Evolutionary conservation across 2,797 vertebrate species (phyloP).

Genomic region (Notamacropus eugenii): DNA sequence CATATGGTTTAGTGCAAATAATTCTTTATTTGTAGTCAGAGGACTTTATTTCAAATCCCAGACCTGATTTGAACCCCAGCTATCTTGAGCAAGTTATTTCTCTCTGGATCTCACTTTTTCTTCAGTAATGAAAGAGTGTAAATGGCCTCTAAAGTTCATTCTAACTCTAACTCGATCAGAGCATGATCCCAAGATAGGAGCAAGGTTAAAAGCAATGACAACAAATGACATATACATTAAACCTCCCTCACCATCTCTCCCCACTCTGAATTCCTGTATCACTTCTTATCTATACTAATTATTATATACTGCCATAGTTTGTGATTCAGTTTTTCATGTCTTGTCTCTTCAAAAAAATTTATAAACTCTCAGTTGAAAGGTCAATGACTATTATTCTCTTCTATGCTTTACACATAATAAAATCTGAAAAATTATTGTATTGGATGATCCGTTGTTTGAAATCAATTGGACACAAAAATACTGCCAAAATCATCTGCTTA

Average conservation of each 20-base stretch:
- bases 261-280: background rate
- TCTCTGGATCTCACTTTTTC: background rate
- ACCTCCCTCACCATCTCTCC: background rate
- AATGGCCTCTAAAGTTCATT: background rate
- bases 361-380: background rate
- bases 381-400: background rate
- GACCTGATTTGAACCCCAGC: background rate
- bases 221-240: background rate
- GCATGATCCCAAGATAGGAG: background rate
- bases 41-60: background rate
- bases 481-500: no score
- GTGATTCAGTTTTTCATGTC: background rate
- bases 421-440: no score
- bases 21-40: background rate
- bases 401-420: background rate
- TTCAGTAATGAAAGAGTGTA: background rate
- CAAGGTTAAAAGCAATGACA: background rate
- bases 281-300: background rate
- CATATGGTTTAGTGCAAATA: background rate
- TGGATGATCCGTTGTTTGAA: no score
- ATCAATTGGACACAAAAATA: no score
- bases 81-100: background rate
- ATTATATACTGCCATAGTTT: background rate
- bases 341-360: background rate
- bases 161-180: background rate